A percentile compares a stretch with the other conserved stretches of the same genome.
These are phyloP conservation scores for Sylvia atricapilla DNA, from an alignment of 2,113 vertebrate species.

Conservation along the genomic window DNA sequence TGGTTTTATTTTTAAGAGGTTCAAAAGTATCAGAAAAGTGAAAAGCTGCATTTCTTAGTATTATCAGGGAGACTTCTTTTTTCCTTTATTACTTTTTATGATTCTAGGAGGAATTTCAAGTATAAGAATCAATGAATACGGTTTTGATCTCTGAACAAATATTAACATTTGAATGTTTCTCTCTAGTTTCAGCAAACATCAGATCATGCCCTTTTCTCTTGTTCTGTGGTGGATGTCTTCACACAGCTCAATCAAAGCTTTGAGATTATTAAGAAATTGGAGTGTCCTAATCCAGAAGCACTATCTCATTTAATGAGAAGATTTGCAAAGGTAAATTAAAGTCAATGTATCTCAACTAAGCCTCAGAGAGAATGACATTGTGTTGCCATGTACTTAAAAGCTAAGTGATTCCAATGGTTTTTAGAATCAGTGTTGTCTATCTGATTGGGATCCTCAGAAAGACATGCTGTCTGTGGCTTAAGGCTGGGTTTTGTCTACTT, in stretches of 20 bases:
- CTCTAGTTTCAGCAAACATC: slow-evolving; percentile 95
- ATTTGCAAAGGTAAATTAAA: slow-evolving; percentile 89
- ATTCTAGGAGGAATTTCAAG: background rate
- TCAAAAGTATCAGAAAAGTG: background rate
- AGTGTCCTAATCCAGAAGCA: slow-evolving; percentile 97
- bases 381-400: background rate
- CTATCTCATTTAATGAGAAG: slow-evolving; percentile 97
- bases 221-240: slow-evolving; percentile 98
- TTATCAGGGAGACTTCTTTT: background rate
- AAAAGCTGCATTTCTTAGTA: background rate
- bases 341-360: background rate
- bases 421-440: background rate
- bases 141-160: background rate
- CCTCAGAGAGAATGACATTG: background rate
- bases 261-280: slow-evolving; percentile 97
- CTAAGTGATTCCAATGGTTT: background rate
- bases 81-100: background rate
- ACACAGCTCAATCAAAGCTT: slow-evolving; percentile 98
- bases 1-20: background rate
- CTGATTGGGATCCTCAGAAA: background rate
- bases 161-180: background rate
- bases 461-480: background rate
- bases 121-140: background rate
- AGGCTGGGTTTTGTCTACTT: background rate
- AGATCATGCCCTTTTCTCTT: slow-evolving; percentile 96